Evolutionary conservation across 1,140 invertebrate genomes (phyloP), one percentile per base, ranked within the genome.

Genomic region (Parapsyche elsis): DNA sequence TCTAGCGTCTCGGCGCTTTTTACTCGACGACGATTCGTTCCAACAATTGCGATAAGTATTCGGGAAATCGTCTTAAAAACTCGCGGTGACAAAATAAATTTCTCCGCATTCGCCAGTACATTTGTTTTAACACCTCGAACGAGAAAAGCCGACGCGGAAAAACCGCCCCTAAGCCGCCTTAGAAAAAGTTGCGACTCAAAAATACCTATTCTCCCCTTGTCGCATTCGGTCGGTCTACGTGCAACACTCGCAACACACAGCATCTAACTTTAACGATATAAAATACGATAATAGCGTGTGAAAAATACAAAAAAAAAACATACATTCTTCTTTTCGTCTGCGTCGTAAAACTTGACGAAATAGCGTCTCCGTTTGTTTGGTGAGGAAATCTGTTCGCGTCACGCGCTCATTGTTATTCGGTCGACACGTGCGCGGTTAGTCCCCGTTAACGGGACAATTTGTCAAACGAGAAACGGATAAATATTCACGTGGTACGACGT

Each of bases 21-120:
- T 21, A 14, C 61, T 67, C 61, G 2, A 53, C 49, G 16, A 53
- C 16, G 46, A 75, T 38, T 75, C 38, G 38, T 57, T 53, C 7
- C 19, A 75, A 75, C 73, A 75, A 53, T 75, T 75, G 73, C 19
- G 10, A 7, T 75, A 75, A 75, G 73, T 75, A 75, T 46, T 30
- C 19, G 73, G 49, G 16, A 75, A 75, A 57, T 75, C 44, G 24
- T 73, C 73, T 75, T 75, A 53, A 75, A 75, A 75, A 75, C 9
- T 46, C 26, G 4, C 19, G 7, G 30, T 14, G 1, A 16, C 23
- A 73, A 73, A 73, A 45, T n/a, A 73, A 73, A 73, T 38, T 5
- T 23, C 1, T 7, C 30, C 7, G 30, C 30, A 38, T 38, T 38
- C 12, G 5, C 64, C 24, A 57, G 53, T n/a, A 30, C 23, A 70